Evolutionary conservation across 2,888 invertebrate genomes (phyloP), one percentile per base, ranked within the genome.

Genomic region (Zootermopsis nevadensis): DNA sequence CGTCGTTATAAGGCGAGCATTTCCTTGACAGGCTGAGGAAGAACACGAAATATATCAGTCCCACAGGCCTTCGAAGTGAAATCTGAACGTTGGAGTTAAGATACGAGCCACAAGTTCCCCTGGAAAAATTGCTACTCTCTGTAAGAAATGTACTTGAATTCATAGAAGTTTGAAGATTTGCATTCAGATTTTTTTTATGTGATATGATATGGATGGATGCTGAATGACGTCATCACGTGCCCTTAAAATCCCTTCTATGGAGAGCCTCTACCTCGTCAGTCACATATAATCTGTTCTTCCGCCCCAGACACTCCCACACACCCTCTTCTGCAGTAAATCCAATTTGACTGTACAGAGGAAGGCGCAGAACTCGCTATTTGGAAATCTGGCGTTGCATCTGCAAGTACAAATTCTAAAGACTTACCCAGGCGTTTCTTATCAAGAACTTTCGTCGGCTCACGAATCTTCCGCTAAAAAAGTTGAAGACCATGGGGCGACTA

Each of bases 251-350:
- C 12, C 60, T 60, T n/a, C 60, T n/a, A 10, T 27, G 8, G 60
- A 60, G 27, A 27, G 76, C 27, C 53, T 53, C 55, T 30, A 42
- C 53, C 48, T 77, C 77, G 31, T 31, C 77, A 77, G 42, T 55
- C 77, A 77, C 33, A 69, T 69, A 69, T 69, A 69, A 69, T 77
- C 53, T 77, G 27, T 31, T 42, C n/a, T 30, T 48, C 48, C 48
- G 42, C n/a, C n/a, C 77, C 48, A 38, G 8, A 48, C 15, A n/a
- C 24, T 35, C 33, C 77, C 38, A n/a, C 8, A 1, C 33, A n/a
- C 55, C 79, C 35, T 79, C 79, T 66, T 79, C 60, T 79, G 24
- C 27, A 79, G 79, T 31, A 79, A 79, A 79, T 79, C 79, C 66
- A 79, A 79, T 79, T 79, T 79, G 79, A 35, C 33, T 79, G 33